Evolutionary conservation across 2,797 vertebrate species (phyloP).

Genomic region (Hippocampus kuda): DNA sequence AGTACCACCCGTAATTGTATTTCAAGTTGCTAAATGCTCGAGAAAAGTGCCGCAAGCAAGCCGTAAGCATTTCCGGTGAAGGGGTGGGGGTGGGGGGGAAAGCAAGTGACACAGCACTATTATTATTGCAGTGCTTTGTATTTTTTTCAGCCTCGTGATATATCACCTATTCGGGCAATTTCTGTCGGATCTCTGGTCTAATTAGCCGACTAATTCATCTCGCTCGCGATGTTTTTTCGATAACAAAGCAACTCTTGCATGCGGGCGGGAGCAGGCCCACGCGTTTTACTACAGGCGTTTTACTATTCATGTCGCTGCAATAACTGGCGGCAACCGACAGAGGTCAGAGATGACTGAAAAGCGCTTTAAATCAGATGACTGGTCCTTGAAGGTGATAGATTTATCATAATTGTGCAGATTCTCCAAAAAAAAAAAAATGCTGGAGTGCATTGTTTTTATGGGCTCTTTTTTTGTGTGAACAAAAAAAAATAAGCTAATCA

Average conservation of each 20-base stretch:
- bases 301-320: conserved; percentile 43
- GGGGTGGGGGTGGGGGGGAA: conserved; percentile 14
- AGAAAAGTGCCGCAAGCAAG: neutral
- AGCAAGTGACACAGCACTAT: conserved; percentile 44
- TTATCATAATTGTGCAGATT: conserved; percentile 30
- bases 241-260: conserved; percentile 34
- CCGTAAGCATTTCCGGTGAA: neutral
- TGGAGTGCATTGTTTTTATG: neutral
- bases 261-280: conserved; percentile 10
- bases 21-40: conserved; percentile 10
- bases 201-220: conserved; percentile 53
- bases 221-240: conserved; percentile 44
- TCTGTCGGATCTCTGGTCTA: conserved; percentile 46
- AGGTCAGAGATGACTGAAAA: conserved; percentile 48
- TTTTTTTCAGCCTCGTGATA: conserved; percentile 36
- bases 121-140: conserved; percentile 32
- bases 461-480: too few species aligned
- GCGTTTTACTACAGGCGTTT: conserved; percentile 26
- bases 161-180: conserved; percentile 44
- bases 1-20: neutral
- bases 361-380: conserved; percentile 44
- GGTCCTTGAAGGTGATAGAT: conserved; percentile 29
- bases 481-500: neutral
- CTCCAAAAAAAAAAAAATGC: neutral
- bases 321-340: conserved; percentile 38